Evolutionary conservation across 1,140 invertebrate species (phyloP).

Genomic region (Dendroctonus valens): DNA sequence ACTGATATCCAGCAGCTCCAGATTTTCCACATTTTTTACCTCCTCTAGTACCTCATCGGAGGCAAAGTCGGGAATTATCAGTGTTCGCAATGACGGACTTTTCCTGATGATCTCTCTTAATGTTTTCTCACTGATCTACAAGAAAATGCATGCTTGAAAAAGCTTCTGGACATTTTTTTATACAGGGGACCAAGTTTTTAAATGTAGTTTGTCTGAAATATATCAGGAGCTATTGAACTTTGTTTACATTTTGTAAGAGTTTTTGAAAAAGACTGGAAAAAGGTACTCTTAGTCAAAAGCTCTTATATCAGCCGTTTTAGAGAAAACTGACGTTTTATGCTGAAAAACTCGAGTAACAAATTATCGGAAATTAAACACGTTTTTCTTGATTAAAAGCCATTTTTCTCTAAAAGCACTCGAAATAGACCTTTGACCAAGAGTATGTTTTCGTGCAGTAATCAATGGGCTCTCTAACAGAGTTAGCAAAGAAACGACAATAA

Average conservation of each 20-base stretch:
- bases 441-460: not conserved
- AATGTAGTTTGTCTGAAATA: not conserved
- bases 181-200: not conserved
- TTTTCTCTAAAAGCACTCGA: not conserved
- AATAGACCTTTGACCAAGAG: not conserved
- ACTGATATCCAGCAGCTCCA: slow-evolving; percentile 63
- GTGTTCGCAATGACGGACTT: slow-evolving; percentile 6
- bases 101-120: slow-evolving; percentile 7
- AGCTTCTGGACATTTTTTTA: no score
- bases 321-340: no score
- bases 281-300: no score
- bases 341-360: no score
- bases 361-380: not conserved
- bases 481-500: no score
- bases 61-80: slow-evolving; percentile 54
- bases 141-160: not conserved
- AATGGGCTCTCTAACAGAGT: no score
- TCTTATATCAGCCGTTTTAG: no score
- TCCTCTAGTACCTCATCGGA: slow-evolving; percentile 56
- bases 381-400: not conserved
- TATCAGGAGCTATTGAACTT: no score
- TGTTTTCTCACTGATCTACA: slow-evolving; percentile 11
- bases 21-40: slow-evolving; percentile 56
- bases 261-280: no score
- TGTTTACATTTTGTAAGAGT: no score